Base-by-base conservation (phyloP, 2,113 vertebrate species). In the Centropristis striata region DNA sequence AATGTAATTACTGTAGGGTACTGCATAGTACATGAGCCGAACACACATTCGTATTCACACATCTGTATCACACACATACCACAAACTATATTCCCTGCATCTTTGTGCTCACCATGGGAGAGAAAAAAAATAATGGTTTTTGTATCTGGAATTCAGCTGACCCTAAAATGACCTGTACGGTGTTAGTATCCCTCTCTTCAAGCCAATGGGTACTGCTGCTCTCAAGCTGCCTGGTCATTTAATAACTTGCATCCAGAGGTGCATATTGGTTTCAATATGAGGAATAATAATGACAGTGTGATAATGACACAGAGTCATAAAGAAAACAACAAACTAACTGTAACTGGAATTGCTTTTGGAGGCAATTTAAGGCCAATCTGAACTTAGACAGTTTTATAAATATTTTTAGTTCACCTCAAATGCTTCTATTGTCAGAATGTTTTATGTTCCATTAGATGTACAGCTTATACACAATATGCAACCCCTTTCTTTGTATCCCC, bases 1-100 rank as follows among this genome's bases (percentile, higher is more conserved):
- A 75, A 77, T 77, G 80, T 78, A 82, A 90, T 88, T 89, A 86
- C 71, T 83, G 64, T 44, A 59, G 59, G 60, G 59, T 53, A 28
- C 27, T 54, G 77, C 54, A 72, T 55, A 65, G 65, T 10, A 55
- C 76, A 80, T 68, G 49, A 69, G 73, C 71, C 68, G 7, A 69
- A 74, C 59, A 77, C 65, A 69, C 60, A 69, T 58, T 42, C 57
- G 57, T 39, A 75, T 15, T 37, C 76, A 65, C 37, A 71, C 72
- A 50, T 25, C n/a, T 44, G 37, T 67, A 57, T 44, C 42, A 59
- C 59, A 55, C 63, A 76, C 61, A 60, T n/a, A 68, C 37, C 49
- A 36, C 59, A 55, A 16, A 72, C 67, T 58, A 65, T 57, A 75
- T 61, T 85, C 68, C 16, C 69, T 23, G 25, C 32, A 54, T 82